phyloP scores from a whole-genome alignment of 1,140 invertebrate species.

The Nomia melanderi region DNA sequence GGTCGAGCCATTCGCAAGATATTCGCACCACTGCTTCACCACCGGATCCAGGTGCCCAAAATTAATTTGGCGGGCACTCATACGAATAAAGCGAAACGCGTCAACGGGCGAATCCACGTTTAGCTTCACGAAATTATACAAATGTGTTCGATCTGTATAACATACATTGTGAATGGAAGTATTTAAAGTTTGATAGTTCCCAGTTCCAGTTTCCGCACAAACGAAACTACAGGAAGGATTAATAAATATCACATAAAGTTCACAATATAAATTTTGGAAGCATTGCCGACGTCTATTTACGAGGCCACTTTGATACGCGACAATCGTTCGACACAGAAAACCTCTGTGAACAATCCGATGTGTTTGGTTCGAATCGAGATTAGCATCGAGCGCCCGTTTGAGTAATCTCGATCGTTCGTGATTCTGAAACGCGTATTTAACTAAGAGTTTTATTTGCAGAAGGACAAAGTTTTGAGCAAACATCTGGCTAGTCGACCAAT shows the following conservation, averaged over 20 bases:
- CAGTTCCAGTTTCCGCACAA: not conserved
- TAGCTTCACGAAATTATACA: no score
- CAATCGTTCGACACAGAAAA: not conserved
- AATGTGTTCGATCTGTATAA: no score
- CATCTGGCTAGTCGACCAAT: not conserved
- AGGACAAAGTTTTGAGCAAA: conserved; percentile 15
- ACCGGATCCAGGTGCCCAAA: no score
- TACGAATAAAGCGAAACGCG: no score
- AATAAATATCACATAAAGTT: not conserved
- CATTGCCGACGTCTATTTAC: not conserved
- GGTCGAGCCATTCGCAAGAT: no score
- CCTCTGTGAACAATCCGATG: not conserved
- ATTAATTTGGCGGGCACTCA: no score
- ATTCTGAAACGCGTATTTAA: conserved; percentile 4
- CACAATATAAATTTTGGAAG: not conserved
- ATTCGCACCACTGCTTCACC: no score
- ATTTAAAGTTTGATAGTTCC: not conserved
- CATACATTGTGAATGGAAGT: no score
- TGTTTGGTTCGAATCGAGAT: not conserved
- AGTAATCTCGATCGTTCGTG: conserved; percentile 9
- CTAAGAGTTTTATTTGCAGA: conserved; percentile 32
- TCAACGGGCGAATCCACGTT: no score
- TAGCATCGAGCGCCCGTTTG: not conserved
- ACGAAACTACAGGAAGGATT: not conserved
- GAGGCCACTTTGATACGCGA: not conserved